Evolutionary conservation across 2,888 invertebrate species (phyloP).

Genomic region (Drosophila atroscutellata): DNA sequence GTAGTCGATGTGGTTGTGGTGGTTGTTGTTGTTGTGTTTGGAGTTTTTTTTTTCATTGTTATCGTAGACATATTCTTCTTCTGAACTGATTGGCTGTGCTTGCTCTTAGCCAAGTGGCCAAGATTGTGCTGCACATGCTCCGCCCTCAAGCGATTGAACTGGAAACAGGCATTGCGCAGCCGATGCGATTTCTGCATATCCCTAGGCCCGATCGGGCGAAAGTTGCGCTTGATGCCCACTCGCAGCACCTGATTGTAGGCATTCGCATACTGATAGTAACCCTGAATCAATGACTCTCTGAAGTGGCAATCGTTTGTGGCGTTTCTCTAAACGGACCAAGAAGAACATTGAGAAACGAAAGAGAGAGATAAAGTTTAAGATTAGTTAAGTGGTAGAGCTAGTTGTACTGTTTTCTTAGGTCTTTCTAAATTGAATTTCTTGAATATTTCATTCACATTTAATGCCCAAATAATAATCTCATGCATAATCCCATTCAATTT

Average conservation of each 20-base stretch:
- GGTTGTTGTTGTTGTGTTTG: constrained; percentile 16
- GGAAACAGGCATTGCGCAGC: constrained; percentile 71
- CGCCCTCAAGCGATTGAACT: constrained; percentile 73
- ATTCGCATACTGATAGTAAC: constrained; percentile 77
- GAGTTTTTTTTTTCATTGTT: constrained; percentile 4
- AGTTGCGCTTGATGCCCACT: constrained; percentile 80
- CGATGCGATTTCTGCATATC: constrained; percentile 64
- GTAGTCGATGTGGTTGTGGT: constrained; percentile 34
- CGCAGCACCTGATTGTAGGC: constrained; percentile 77
- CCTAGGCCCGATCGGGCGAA: constrained; percentile 76
- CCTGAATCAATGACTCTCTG: constrained; percentile 77
- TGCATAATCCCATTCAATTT: not conserved
- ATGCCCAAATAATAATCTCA: not conserved
- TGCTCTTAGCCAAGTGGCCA: constrained; percentile 20
- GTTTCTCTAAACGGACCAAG: constrained; percentile 71
- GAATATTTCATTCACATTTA: not conserved
- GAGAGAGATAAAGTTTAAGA: not conserved
- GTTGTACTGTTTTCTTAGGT: not conserved
- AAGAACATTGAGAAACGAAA: not conserved
- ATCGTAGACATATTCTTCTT: constrained; percentile 4
- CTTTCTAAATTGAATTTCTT: not conserved
- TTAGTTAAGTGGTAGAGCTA: not conserved
- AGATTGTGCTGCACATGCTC: constrained; percentile 59
- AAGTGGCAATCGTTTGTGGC: constrained; percentile 82
- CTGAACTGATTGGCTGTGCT: constrained; percentile 18